phyloP scores from a whole-genome alignment of 2,888 invertebrate species.

The Mesorhabditis sp. region DNA sequence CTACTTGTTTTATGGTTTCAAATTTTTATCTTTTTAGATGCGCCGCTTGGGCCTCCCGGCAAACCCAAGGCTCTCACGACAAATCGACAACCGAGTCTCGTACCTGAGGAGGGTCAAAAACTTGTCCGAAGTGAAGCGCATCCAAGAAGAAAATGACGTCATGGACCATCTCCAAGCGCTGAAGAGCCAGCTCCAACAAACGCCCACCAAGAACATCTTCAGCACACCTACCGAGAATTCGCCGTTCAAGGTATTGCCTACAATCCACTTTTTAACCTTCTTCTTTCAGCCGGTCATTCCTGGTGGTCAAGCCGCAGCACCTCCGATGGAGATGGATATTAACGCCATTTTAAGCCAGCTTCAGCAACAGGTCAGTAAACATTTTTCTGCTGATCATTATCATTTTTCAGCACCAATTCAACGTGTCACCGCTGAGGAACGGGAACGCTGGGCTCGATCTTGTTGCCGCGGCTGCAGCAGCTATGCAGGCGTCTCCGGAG shows the following conservation, averaged over 20 bases:
- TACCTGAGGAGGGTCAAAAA: constrained; percentile 41
- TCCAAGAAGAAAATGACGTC: not conserved
- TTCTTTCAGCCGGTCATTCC: constrained; percentile 1
- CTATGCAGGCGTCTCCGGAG: no score
- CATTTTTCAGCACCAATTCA: no score
- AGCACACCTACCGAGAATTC: not conserved
- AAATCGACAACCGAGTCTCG: constrained; percentile 41
- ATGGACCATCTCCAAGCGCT: not conserved
- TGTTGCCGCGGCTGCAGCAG: no score
- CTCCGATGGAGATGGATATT: not conserved
- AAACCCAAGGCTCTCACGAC: constrained; percentile 35
- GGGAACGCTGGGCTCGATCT: no score
- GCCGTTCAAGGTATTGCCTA: not conserved
- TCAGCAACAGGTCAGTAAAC: not conserved
- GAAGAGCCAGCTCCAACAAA: not conserved
- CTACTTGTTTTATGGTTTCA: not conserved
- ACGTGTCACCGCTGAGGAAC: no score
- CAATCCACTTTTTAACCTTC: not conserved
- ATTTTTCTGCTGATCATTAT: no score
- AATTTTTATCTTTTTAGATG: constrained; percentile 12
- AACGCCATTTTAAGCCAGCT: not conserved
- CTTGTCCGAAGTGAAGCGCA: constrained; percentile 24
- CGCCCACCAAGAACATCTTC: not conserved
- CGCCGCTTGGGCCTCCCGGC: constrained; percentile 33
- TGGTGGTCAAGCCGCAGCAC: not conserved